Evolutionary conservation across 2,888 invertebrate genomes (phyloP).

Genomic region (Acanthacorydalis orientalis): DNA sequence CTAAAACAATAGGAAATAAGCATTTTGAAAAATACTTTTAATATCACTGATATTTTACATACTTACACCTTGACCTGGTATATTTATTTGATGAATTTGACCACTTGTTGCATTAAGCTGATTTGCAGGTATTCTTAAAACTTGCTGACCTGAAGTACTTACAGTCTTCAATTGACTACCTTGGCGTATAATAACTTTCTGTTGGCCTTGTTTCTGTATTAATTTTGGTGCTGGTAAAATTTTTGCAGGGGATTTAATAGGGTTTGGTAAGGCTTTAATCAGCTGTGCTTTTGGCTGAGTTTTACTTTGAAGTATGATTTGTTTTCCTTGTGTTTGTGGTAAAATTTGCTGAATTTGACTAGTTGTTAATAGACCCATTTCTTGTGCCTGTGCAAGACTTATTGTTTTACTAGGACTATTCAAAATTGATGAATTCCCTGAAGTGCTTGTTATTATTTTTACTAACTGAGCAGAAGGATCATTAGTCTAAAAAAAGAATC

Average conservation of each 20-base stretch:
- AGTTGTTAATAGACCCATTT: slow-evolving; percentile 36
- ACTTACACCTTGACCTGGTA: slow-evolving; percentile 51
- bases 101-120: slow-evolving; percentile 27
- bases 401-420: slow-evolving; percentile 38
- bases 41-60: slow-evolving; percentile 4
- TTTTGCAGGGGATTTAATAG: slow-evolving; percentile 51
- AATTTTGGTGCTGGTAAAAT: slow-evolving; percentile 44
- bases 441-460: slow-evolving; percentile 11
- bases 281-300: slow-evolving; percentile 9
- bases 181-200: slow-evolving; percentile 36
- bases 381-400: slow-evolving; percentile 44
- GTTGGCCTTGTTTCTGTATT: slow-evolving; percentile 21
- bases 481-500: slow-evolving; percentile 3
- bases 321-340: slow-evolving; percentile 27
- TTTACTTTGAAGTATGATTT: slow-evolving; percentile 10
- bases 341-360: slow-evolving; percentile 33
- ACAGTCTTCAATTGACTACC: slow-evolving; percentile 14
- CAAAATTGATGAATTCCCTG: slow-evolving; percentile 14
- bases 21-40: background rate
- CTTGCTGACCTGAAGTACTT: slow-evolving; percentile 21
- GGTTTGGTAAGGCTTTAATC: slow-evolving; percentile 26
- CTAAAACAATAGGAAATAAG: slow-evolving; percentile 20
- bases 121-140: slow-evolving; percentile 31
- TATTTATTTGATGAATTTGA: slow-evolving; percentile 53
- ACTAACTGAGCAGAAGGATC: slow-evolving; percentile 9